phyloP scores from a whole-genome alignment of 1,140 invertebrate species.

The Caenorhabditis remanei region DNA sequence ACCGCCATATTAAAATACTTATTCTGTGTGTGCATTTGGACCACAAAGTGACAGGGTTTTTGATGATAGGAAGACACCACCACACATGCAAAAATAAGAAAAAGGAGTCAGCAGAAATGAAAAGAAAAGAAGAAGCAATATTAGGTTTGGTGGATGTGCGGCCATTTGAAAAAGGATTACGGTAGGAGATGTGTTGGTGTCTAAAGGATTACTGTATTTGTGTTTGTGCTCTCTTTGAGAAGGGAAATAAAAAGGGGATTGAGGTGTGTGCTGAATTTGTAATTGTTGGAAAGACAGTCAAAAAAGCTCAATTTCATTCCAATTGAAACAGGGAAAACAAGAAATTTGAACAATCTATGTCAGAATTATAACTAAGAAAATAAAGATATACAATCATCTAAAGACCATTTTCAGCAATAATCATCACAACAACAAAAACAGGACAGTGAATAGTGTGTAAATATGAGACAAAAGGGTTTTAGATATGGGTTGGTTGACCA shows the following conservation, averaged over 20 bases:
- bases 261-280: too few species aligned
- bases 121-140: constrained; percentile 17
- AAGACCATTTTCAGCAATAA: neutral
- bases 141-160: constrained; percentile 23
- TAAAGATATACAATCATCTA: too few species aligned
- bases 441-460: neutral
- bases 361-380: too few species aligned
- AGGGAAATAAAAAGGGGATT: neutral
- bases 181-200: neutral
- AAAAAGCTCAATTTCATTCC: constrained; percentile 2
- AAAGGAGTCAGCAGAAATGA: neutral
- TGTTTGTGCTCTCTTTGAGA: neutral
- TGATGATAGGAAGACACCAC: neutral
- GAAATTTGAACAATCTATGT: too few species aligned
- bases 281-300: neutral
- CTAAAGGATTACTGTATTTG: neutral
- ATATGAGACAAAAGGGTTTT: neutral
- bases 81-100: constrained; percentile 50
- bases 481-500: neutral
- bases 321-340: too few species aligned
- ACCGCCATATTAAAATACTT: neutral
- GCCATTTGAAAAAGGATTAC: neutral
- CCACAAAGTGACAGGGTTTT: constrained; percentile 34
- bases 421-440: constrained; percentile 17
- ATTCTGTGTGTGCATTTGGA: neutral